Evolutionary conservation across 2,113 vertebrate species (phyloP), one percentile per base, ranked within the genome.

Genomic region (Crotalus tigris): DNA sequence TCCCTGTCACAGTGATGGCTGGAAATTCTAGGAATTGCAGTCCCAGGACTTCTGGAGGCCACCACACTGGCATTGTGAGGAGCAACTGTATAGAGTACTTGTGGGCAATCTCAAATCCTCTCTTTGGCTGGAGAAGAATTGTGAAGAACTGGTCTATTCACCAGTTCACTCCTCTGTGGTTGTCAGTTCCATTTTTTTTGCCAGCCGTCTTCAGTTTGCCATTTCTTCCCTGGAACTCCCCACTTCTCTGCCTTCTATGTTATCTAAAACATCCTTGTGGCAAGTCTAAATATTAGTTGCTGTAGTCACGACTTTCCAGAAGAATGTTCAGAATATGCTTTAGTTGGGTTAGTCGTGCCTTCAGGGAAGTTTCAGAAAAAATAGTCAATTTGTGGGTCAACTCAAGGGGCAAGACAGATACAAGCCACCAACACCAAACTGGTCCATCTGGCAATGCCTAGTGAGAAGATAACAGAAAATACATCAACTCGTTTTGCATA

Each of bases 351-450:
- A 98, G 96, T 19, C 98, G 98, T 64, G 98, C 97, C 1, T 97
- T 98, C 94, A 98, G 98, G 0, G 98, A 98, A 0, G 97, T 98
- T 95, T 97, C 97, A 53, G 98, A 98, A 89, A 99, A 96, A 61
- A 99, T 96, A 1, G 92, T 98, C 94, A 98, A 98, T 94, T 98
- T 98, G 94, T 98, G 98, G 92, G 97, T 96, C 0, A 98, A 97
- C 88, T 98, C 98, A 54, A 98, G 97, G 94, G 98, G 98, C 54
- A 98, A 97, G 85, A 98, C 96, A 33, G 98, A 98, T 64, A 98
- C 95, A 91, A 99, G 97, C 98, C 98, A 98, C 98, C 98, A 98
- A 96, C 98, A 98, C 98, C 97, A 98, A 0, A 94, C 96, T 0
- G 98, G 98, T 88, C 98, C 98, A 0, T 98, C 98, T 55, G 97